phyloP scores from a whole-genome alignment of 1,140 invertebrate species.

The Microplitis mediator region DNA sequence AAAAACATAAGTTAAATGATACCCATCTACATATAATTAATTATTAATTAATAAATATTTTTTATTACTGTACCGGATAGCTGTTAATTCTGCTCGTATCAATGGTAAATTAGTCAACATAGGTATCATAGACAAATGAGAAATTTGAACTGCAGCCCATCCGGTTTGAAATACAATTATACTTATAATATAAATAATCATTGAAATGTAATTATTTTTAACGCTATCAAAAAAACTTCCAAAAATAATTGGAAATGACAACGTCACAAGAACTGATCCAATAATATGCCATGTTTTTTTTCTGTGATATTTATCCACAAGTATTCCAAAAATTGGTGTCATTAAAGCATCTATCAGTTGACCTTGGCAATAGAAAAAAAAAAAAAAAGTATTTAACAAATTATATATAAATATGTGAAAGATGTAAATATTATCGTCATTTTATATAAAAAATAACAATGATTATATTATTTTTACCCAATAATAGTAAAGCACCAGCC shows the following conservation, averaged over 20 bases:
- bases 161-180: conserved; percentile 88
- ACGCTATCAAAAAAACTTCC: conserved; percentile 67
- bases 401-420: not conserved
- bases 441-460: not conserved
- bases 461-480: conserved; percentile 63
- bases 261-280: conserved; percentile 69
- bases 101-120: conserved; percentile 71
- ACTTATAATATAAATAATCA: conserved; percentile 70
- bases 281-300: conserved; percentile 87
- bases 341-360: conserved; percentile 85
- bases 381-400: too few species aligned
- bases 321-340: conserved; percentile 84
- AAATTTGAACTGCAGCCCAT: conserved; percentile 90
- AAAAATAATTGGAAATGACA: conserved; percentile 85
- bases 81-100: conserved; percentile 78
- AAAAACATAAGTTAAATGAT: too few species aligned
- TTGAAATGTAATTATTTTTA: conserved; percentile 45
- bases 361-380: conserved; percentile 59
- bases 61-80: conserved; percentile 69
- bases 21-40: too few species aligned
- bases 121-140: conserved; percentile 88
- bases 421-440: not conserved
- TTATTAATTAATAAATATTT: too few species aligned
- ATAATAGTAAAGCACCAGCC: conserved; percentile 78
- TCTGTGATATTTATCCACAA: conserved; percentile 76